Conservation (phyloP, 2,888 invertebrate species). For the Hirtodrosophila alboralis region DNA sequence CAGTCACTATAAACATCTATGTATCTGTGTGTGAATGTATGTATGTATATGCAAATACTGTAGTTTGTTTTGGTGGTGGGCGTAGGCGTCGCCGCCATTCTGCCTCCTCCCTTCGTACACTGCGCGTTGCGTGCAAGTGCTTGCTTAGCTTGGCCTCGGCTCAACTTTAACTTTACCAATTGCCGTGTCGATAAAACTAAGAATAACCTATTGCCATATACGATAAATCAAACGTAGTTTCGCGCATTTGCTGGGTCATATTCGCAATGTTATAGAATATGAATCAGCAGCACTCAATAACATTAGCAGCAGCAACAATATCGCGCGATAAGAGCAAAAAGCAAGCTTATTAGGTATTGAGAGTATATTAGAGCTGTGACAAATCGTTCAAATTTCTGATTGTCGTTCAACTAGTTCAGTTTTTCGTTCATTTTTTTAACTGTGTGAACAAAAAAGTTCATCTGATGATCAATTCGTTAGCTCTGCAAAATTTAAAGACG, state of each 20-base stretch:
- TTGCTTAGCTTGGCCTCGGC: slow-evolving; percentile 41
- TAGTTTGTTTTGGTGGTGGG: slow-evolving; percentile 58
- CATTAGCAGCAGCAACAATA: slow-evolving; percentile 14
- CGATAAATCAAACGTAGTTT: slow-evolving; percentile 47
- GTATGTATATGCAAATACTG: slow-evolving; percentile 55
- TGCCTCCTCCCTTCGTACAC: slow-evolving; percentile 11
- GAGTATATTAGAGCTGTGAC: background rate
- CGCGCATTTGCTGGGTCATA: slow-evolving; percentile 15
- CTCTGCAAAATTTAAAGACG: no score
- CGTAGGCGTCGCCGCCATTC: slow-evolving; percentile 60
- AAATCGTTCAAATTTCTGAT: no score
- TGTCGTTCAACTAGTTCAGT: no score
- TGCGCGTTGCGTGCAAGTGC: slow-evolving; percentile 40
- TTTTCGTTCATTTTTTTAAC: no score
- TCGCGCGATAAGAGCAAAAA: slow-evolving; percentile 50
- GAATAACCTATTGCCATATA: slow-evolving; percentile 48
- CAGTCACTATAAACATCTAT: slow-evolving; percentile 9
- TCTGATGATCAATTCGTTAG: no score
- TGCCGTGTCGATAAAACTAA: slow-evolving; percentile 31
- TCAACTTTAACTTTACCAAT: slow-evolving; percentile 53
- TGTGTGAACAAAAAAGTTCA: no score
- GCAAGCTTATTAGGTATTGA: slow-evolving; percentile 44
- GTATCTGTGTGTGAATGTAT: slow-evolving; percentile 22
- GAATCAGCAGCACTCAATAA: slow-evolving; percentile 59
- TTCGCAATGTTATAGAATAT: slow-evolving; percentile 36